These are phyloP conservation scores for Muricea muricata DNA, from an alignment of 92 coral and sea anemone species.

Conservation along the genomic window DNA sequence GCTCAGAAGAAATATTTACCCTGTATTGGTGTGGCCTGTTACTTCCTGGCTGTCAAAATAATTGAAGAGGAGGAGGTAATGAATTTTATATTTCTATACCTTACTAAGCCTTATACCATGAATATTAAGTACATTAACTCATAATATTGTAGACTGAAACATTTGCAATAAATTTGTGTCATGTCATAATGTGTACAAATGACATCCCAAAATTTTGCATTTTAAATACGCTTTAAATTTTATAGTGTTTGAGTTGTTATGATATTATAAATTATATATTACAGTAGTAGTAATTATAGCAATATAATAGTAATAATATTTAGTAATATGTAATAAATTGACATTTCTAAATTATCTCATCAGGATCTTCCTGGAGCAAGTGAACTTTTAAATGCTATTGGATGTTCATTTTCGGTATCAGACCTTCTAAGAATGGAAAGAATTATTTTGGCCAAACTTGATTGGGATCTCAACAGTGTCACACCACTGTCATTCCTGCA, in stretches of 20 bases:
- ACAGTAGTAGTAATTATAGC: too few relatives aligned
- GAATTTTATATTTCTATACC: not conserved
- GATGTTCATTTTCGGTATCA: conserved; percentile 87
- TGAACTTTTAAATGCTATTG: conserved; percentile 92
- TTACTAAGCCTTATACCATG: not conserved
- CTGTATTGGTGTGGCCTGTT: conserved; percentile 89
- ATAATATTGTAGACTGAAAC: not conserved
- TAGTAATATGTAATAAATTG: not conserved
- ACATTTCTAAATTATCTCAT: not conserved
- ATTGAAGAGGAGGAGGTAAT: conserved; percentile 99
- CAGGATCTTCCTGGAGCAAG: conserved; percentile 91
- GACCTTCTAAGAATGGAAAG: conserved; percentile 99
- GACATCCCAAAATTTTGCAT: not conserved
- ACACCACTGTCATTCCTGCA: conserved; percentile 92
- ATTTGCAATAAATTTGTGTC: too few relatives aligned
- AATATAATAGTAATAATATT: too few relatives aligned
- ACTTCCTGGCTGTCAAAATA: conserved; percentile 93
- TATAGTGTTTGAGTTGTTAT: not conserved
- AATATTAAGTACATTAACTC: not conserved
- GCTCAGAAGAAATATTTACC: conserved; percentile 92
- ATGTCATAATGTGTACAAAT: too few relatives aligned
- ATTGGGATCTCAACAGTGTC: conserved; percentile 86
- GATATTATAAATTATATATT: too few relatives aligned
- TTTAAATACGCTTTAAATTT: not conserved
- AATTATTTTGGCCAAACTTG: conserved; percentile 88